Conservation (phyloP, 2,113 vertebrate genomes). For the Rana temporaria region DNA sequence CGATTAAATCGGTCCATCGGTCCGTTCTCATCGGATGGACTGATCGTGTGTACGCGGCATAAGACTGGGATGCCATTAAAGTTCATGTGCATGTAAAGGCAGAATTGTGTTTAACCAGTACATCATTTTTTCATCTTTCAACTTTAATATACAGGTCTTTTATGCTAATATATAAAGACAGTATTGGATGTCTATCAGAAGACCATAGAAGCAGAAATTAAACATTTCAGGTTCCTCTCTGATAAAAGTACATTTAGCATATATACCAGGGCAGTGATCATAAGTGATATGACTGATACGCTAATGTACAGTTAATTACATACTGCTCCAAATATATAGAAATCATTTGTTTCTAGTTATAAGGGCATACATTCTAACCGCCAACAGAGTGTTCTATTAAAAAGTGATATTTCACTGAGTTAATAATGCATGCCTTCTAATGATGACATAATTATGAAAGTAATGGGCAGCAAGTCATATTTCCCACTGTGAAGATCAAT, state of each 20-base stretch:
- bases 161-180: neutral
- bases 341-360: conserved; percentile 14
- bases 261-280: neutral
- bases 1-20: too few species aligned
- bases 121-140: too few species aligned
- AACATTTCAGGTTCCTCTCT: neutral
- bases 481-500: conserved; percentile 26
- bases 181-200: neutral
- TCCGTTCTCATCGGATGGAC: too few species aligned
- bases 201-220: neutral
- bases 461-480: conserved; percentile 27
- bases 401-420: conserved; percentile 31
- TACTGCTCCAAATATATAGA: neutral
- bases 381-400: conserved; percentile 37
- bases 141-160: too few species aligned
- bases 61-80: too few species aligned
- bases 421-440: conserved; percentile 41
- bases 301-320: conserved; percentile 27
- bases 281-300: conserved; percentile 15
- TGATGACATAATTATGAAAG: conserved; percentile 45
- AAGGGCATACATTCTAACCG: neutral
- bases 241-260: neutral
- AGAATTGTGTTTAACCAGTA: too few species aligned
- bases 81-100: too few species aligned
- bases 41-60: too few species aligned